phyloP scores from a whole-genome alignment of 2,113 vertebrate species.

The Fulica atra region DNA sequence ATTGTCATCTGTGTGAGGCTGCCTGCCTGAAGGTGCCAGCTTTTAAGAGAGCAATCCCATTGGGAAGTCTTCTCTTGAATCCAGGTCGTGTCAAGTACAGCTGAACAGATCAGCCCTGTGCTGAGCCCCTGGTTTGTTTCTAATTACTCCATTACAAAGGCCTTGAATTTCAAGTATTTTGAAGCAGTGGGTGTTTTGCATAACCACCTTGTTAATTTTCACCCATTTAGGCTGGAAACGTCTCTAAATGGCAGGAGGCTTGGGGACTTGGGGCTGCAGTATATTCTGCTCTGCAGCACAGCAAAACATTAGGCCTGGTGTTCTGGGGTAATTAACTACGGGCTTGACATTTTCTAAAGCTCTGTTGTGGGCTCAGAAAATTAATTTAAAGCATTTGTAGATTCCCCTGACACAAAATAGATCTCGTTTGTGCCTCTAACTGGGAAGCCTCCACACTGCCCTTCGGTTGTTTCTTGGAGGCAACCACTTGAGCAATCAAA shows the following conservation, averaged over 20 bases:
- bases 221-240: not conserved
- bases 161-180: not conserved
- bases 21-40: not conserved
- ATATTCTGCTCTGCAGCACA: not conserved
- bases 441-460: not conserved
- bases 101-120: not conserved
- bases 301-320: not conserved
- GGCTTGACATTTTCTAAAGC: not conserved
- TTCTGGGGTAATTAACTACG: not conserved
- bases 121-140: not conserved
- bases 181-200: not conserved
- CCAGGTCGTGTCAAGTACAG: not conserved
- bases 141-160: not conserved
- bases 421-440: not conserved
- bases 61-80: not conserved
- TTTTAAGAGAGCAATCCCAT: not conserved
- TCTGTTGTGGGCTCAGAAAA: not conserved
- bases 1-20: not conserved
- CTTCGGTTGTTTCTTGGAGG: not conserved
- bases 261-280: not conserved
- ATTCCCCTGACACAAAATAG: not conserved
- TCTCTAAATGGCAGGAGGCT: not conserved
- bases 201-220: not conserved
- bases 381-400: not conserved
- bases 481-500: not conserved